phyloP scores from a whole-genome alignment of 2,888 invertebrate genomes.

The Atherix ibis region DNA sequence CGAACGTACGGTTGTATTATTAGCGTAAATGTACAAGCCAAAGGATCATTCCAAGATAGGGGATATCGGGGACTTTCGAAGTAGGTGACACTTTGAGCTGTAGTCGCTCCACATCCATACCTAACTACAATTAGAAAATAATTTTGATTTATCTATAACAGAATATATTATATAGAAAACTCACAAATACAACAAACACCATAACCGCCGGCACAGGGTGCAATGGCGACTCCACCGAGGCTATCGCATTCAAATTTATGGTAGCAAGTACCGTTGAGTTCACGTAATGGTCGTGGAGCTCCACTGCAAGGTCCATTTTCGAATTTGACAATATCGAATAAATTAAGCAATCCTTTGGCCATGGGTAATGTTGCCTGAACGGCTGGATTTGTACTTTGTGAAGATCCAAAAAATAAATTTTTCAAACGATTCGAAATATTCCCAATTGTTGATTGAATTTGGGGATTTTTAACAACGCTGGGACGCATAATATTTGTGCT shows the following conservation, averaged over 20 bases:
- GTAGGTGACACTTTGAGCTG: slow-evolving; percentile 46
- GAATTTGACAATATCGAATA: slow-evolving; percentile 56
- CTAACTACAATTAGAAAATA: slow-evolving; percentile 36
- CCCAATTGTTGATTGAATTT: no score
- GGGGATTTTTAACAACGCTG: no score
- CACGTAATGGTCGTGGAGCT: slow-evolving; percentile 29
- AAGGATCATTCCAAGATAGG: slow-evolving; percentile 37
- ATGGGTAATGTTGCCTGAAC: no score
- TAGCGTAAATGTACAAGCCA: slow-evolving; percentile 49
- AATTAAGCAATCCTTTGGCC: slow-evolving; percentile 44
- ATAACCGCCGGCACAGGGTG: slow-evolving; percentile 55
- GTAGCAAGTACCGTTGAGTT: slow-evolving; percentile 54
- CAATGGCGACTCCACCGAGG: slow-evolving; percentile 44
- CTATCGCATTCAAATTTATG: slow-evolving; percentile 48
- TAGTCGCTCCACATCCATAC: slow-evolving; percentile 47
- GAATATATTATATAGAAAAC: slow-evolving; percentile 30
- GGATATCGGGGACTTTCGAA: slow-evolving; percentile 60
- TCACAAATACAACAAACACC: slow-evolving; percentile 64
- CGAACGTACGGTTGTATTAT: slow-evolving; percentile 41
- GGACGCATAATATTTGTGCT: no score
- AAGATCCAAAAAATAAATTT: slow-evolving; percentile 20
- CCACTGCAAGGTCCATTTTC: slow-evolving; percentile 43
- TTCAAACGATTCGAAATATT: slow-evolving; percentile 20
- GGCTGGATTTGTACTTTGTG: slow-evolving; percentile 17
- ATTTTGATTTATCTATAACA: neutral